Base-by-base conservation (phyloP, 2,888 invertebrate genomes). In the Lasioglossum zephyrum region DNA sequence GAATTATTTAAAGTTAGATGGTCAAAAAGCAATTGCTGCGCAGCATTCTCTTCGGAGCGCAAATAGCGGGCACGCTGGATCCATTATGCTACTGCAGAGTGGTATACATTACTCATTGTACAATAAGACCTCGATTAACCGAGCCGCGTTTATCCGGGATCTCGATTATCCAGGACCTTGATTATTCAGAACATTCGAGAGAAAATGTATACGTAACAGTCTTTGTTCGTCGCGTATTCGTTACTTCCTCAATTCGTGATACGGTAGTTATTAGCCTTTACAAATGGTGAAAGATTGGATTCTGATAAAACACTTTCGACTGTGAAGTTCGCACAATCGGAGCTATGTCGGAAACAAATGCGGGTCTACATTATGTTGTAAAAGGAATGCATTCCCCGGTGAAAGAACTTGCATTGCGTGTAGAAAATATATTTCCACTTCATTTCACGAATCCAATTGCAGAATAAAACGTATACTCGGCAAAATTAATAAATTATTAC, bases 101-200 rank as follows among this genome's bases (percentile, higher is more conserved):
- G 60, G 60, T 63, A 63, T 63, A 6, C 60, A 31, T 63, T 63
- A 63, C 60, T 63, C 60, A 63, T 26, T 63, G 60, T 63, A 63
- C 60, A 63, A 63, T 63, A 63, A 63, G 60, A 63, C 60, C 60
- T 63, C 60, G 60, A 63, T 63, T 60, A 60, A 60, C 60, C 60
- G 60, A 60, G 60, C 26, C 60, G 26, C 60, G 60, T 63, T 63
- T 63, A 63, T 63, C 60, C 60, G 60, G 5, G 60, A 63, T 63
- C 60, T 63, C 60, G 60, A 63, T 63, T 63, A 63, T 63, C 60
- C 60, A 13, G 16, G 60, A 63, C 60, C 60, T 63, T 63, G 60
- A 63, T 63, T 63, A 63, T 63, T 63, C 60, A 63, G 60, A 63
- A 63, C 26, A 63, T 63, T 63, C 60, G 6, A 63, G 60, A 63